phyloP scores from a whole-genome alignment of 2,888 invertebrate species.

The Stramonita haemastoma region DNA sequence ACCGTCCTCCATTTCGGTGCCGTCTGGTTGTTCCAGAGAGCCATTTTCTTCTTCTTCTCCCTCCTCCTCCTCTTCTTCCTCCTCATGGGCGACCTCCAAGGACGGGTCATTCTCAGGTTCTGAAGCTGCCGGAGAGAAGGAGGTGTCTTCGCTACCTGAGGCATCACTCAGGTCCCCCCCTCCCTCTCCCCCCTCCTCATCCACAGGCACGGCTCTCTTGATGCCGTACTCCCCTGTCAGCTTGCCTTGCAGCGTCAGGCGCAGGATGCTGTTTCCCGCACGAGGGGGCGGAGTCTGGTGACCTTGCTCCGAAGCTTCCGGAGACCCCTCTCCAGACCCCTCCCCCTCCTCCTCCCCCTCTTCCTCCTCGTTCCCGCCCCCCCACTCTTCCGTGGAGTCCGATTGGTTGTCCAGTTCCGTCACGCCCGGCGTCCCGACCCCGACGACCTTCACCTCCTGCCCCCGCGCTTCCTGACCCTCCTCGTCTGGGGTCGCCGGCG shows the following conservation, averaged over 20 bases:
- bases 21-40: too few species aligned
- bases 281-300: background rate
- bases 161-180: background rate
- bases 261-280: background rate
- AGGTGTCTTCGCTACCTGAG: constrained; percentile 10
- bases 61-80: background rate
- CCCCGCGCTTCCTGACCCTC: constrained; percentile 3
- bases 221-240: constrained; percentile 31
- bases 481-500: background rate
- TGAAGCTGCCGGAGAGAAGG: background rate
- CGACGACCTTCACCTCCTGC: constrained; percentile 8
- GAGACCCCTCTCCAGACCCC: background rate
- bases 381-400: constrained; percentile 39
- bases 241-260: constrained; percentile 36
- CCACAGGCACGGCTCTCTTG: constrained; percentile 18
- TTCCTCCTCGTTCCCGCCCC: background rate
- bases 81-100: background rate
- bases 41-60: background rate
- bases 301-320: background rate
- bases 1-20: background rate
- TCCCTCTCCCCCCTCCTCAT: background rate
- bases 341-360: background rate
- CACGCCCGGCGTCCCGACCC: constrained; percentile 23
- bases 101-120: background rate
- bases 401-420: constrained; percentile 25